These are phyloP conservation scores for Gymnobelideus leadbeateri DNA, from an alignment of 2,113 vertebrate genomes.

Conservation along the genomic window DNA sequence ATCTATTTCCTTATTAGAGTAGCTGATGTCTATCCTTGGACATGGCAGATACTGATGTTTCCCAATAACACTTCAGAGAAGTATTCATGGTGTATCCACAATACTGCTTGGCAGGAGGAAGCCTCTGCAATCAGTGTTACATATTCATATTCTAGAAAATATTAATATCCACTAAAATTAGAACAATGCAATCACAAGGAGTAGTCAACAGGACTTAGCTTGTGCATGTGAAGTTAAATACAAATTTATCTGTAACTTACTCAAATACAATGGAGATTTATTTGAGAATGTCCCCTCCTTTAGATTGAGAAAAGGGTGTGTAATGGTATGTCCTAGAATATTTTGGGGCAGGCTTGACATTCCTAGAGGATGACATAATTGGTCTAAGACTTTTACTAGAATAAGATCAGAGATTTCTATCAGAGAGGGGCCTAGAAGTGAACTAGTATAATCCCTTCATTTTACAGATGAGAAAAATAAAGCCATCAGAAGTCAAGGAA, in stretches of 20 bases:
- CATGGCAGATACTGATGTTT: not conserved
- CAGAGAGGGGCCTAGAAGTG: not conserved
- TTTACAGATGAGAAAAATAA: not conserved
- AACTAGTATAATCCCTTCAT: not conserved
- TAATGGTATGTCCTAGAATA: not conserved
- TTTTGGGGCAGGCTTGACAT: not conserved
- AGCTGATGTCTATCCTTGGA: not conserved
- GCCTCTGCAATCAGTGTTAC: not conserved
- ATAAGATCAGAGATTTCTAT: not conserved
- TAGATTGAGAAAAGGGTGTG: not conserved
- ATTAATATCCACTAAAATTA: not conserved
- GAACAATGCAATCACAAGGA: not conserved
- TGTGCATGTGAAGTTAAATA: not conserved
- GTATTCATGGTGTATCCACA: not conserved
- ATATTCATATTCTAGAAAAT: not conserved
- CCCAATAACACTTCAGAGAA: not conserved
- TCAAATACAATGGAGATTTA: not conserved
- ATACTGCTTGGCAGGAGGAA: not conserved
- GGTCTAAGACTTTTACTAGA: not conserved
- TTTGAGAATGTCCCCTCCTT: not conserved
- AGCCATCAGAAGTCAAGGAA: not conserved
- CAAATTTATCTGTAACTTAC: not conserved
- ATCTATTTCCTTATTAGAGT: not conserved
- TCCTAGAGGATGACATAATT: not conserved
- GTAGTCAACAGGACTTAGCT: not conserved